These are phyloP conservation scores for Drosophila ustulata DNA, from an alignment of 2,888 invertebrate genomes.

Conservation along the genomic window DNA sequence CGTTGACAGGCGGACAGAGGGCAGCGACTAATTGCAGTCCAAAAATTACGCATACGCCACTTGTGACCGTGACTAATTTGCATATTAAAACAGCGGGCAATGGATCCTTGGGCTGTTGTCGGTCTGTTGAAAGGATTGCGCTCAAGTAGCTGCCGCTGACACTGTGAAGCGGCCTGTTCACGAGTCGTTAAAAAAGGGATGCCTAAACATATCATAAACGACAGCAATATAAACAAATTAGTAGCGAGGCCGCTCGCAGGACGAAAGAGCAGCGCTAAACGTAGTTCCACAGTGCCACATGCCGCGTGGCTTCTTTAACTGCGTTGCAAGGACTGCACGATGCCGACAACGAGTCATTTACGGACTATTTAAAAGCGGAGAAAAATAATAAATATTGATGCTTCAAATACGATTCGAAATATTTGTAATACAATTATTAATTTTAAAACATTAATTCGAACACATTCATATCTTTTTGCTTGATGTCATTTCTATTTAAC, in stretches of 20 bases:
- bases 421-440: too few relatives aligned
- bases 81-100: constrained; percentile 32
- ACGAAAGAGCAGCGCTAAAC: constrained; percentile 13
- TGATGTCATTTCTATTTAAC: too few relatives aligned
- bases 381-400: too few relatives aligned
- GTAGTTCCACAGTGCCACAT: constrained; percentile 53
- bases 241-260: constrained; percentile 46
- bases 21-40: constrained; percentile 63
- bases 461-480: too few relatives aligned
- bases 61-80: constrained; percentile 56
- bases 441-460: too few relatives aligned
- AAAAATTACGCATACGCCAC: constrained; percentile 73
- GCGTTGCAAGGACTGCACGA: constrained; percentile 11
- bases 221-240: constrained; percentile 61
- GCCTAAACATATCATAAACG: constrained; percentile 64
- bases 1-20: constrained; percentile 44
- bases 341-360: background rate
- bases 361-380: too few relatives aligned
- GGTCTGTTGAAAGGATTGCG: constrained; percentile 58
- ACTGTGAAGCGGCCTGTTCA: constrained; percentile 30
- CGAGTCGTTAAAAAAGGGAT: constrained; percentile 63
- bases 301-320: constrained; percentile 45
- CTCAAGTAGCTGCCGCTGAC: constrained; percentile 58
- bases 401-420: too few relatives aligned
- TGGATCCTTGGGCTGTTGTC: background rate